A percentile compares a stretch with the other conserved stretches of the same genome.
Evolutionary conservation across 2,113 vertebrate species (phyloP).

Genomic region (Rallus limicola): DNA sequence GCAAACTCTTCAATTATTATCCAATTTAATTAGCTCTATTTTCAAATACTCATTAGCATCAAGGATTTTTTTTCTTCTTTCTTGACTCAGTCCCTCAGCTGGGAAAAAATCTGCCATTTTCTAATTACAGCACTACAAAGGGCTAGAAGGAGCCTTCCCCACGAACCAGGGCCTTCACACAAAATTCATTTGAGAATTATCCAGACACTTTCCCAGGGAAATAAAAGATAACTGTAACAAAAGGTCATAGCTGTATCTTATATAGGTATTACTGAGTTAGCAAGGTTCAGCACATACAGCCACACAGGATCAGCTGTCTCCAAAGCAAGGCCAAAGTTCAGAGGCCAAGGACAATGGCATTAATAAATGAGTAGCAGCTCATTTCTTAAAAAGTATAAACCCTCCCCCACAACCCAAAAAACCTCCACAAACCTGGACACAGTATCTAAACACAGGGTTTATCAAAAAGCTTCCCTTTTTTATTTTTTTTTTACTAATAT

Average conservation of each 20-base stretch:
- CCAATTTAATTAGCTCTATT: constrained; percentile 67
- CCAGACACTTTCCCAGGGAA: constrained; percentile 61
- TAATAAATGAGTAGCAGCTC: background rate
- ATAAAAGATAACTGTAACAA: constrained; percentile 56
- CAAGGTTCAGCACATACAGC: background rate
- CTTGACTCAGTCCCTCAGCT: constrained; percentile 21
- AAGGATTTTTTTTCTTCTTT: background rate
- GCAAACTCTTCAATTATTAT: constrained; percentile 17
- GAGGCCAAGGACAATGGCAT: background rate
- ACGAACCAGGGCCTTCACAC: constrained; percentile 8
- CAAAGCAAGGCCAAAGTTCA: background rate
- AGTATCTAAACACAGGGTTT: background rate
- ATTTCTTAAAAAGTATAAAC: background rate
- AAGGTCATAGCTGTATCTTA: background rate
- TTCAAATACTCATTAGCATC: constrained; percentile 50
- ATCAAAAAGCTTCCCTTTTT: background rate
- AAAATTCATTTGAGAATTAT: constrained; percentile 25
- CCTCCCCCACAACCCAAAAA: background rate
- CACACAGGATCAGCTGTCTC: background rate
- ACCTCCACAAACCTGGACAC: background rate
- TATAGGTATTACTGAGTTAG: background rate
- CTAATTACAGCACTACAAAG: constrained; percentile 37
- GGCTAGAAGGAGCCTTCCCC: background rate
- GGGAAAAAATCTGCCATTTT: constrained; percentile 21
- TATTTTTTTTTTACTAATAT: background rate